Conservation (phyloP, 1,140 invertebrate genomes). For the Radopholus similis region DNA sequence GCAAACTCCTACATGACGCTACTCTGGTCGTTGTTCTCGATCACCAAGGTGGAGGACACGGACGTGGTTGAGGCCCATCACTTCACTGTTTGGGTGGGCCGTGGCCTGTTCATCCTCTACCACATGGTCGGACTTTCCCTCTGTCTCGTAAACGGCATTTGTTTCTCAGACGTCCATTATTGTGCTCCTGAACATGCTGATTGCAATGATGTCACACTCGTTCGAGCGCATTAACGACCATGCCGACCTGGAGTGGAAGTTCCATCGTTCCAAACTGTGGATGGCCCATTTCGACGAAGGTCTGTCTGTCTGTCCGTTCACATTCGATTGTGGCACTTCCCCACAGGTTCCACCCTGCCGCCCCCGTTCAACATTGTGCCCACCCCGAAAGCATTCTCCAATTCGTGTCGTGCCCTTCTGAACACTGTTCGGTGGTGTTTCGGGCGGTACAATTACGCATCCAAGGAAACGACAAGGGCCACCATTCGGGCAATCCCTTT, state of each 20-base stretch:
- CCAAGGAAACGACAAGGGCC: slow-evolving; percentile 46
- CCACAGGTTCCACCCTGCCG: slow-evolving; percentile 66
- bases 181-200: slow-evolving; percentile 66
- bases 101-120: slow-evolving; percentile 29
- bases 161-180: slow-evolving; percentile 66
- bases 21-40: slow-evolving; percentile 66
- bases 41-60: slow-evolving; percentile 62
- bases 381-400: slow-evolving; percentile 65
- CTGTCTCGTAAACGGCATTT: slow-evolving; percentile 53
- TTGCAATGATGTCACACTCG: slow-evolving; percentile 67
- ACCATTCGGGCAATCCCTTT: slow-evolving; percentile 46
- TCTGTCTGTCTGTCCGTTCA: not conserved
- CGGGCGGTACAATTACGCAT: slow-evolving; percentile 49
- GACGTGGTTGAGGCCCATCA: slow-evolving; percentile 50
- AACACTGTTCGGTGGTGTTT: slow-evolving; percentile 49
- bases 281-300: slow-evolving; percentile 64
- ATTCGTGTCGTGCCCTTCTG: slow-evolving; percentile 57
- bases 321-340: slow-evolving; percentile 19
- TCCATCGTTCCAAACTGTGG: slow-evolving; percentile 67
- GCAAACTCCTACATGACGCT: slow-evolving; percentile 65
- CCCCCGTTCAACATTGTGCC: slow-evolving; percentile 67
- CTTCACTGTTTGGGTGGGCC: slow-evolving; percentile 52
- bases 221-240: slow-evolving; percentile 67
- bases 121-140: slow-evolving; percentile 43
- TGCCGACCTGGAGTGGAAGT: slow-evolving; percentile 68